phyloP scores from a whole-genome alignment of 1,140 invertebrate genomes.

The Pissodes strobi region DNA sequence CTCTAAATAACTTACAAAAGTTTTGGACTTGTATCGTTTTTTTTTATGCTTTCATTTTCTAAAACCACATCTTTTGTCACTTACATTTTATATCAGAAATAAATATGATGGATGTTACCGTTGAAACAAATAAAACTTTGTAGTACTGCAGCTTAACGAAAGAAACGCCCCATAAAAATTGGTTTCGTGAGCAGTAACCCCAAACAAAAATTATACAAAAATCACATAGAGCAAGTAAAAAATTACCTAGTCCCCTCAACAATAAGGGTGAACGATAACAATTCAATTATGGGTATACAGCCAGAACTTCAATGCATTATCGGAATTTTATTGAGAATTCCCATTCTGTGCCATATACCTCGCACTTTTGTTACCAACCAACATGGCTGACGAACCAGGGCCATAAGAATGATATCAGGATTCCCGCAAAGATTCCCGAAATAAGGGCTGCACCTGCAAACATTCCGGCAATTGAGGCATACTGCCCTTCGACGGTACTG shows the following conservation, averaged over 20 bases:
- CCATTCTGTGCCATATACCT: slow-evolving; percentile 53
- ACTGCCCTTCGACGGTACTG: slow-evolving; percentile 81
- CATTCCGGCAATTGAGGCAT: slow-evolving; percentile 73
- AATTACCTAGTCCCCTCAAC: slow-evolving; percentile 13
- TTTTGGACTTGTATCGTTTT: too few relatives aligned
- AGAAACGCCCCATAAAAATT: too few relatives aligned
- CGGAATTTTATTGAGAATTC: slow-evolving; percentile 45
- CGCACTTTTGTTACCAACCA: slow-evolving; percentile 55
- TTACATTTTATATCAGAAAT: too few relatives aligned
- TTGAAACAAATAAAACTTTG: too few relatives aligned
- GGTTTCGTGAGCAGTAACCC: too few relatives aligned
- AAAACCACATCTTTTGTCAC: too few relatives aligned
- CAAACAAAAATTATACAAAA: slow-evolving; percentile 1
- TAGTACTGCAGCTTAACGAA: too few relatives aligned
- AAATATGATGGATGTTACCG: too few relatives aligned
- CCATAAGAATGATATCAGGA: slow-evolving; percentile 76
- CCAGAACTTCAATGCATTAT: slow-evolving; percentile 37
- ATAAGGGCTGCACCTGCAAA: slow-evolving; percentile 87
- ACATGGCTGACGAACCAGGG: slow-evolving; percentile 63
- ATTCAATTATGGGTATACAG: slow-evolving; percentile 40
- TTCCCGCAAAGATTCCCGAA: slow-evolving; percentile 72
- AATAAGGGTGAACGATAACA: slow-evolving; percentile 16
- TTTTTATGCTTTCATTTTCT: too few relatives aligned
- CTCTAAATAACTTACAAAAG: too few relatives aligned
- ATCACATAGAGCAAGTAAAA: not conserved